Conservation (phyloP, 2,113 vertebrate species). For the Mirounga angustirostris region DNA sequence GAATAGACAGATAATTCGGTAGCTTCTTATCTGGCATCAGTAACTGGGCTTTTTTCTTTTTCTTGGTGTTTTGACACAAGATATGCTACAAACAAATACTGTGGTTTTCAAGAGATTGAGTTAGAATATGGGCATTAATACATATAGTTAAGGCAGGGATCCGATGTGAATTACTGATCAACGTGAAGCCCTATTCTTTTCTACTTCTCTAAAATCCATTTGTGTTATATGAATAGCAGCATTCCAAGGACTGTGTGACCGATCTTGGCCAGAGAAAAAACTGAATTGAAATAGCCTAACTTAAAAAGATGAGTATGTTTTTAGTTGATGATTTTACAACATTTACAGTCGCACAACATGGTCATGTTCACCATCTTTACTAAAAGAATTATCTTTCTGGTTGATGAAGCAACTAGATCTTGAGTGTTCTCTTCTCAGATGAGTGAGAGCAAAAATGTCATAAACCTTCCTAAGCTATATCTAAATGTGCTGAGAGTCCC, state of each 20-base stretch:
- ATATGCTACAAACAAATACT: neutral
- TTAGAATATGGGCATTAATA: neutral
- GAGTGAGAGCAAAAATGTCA: neutral
- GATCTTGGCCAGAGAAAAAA: slow-evolving; percentile 41
- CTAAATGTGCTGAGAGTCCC: neutral
- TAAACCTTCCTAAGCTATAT: neutral
- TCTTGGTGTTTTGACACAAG: neutral
- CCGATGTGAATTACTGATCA: neutral
- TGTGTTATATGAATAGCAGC: neutral
- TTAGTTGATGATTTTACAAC: slow-evolving; percentile 2
- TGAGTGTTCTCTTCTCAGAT: neutral
- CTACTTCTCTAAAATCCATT: slow-evolving; percentile 2
- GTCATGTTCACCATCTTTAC: neutral
- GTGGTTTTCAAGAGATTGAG: neutral
- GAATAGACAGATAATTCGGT: neutral
- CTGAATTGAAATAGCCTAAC: neutral
- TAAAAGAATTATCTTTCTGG: slow-evolving; percentile 18
- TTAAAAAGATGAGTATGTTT: neutral
- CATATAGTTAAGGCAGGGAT: neutral
- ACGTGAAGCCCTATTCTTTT: neutral
- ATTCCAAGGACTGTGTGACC: neutral
- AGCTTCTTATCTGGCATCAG: neutral
- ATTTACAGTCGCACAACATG: neutral
- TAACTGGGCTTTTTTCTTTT: neutral
- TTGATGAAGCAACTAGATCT: neutral